Base-by-base conservation (phyloP, 2,797 vertebrate species). In the Tragopan temminckii region DNA sequence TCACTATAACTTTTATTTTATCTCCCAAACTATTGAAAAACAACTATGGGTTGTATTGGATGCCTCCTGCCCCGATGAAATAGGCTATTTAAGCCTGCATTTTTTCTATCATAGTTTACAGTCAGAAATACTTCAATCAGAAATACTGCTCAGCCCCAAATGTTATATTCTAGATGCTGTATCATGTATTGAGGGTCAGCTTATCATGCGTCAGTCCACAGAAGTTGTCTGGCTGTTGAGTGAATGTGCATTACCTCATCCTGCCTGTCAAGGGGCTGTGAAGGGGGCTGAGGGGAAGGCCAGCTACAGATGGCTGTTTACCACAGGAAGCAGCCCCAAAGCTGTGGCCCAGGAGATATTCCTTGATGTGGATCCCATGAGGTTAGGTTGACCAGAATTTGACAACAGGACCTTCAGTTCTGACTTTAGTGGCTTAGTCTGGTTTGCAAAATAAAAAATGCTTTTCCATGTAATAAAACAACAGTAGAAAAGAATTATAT, bases 401-500 rank as follows among this genome's bases (percentile, higher is more conserved):
- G 35, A n/a, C 35, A 76, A 58, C 4, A 75, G 8, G 13, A 50
- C 33, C 33, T 59, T 77, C 57, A 77, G 36, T 77, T 43, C 36
- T 61, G 33, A 25, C 25, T 72, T 57, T 9, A 83, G 48, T 83
- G 43, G 43, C 18, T 72, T 89, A 35, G 70, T 80, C 33, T 72
- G 9, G 81, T 94, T 89, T 62, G 57, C 46, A 64, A 91, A 88
- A 67, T 3, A 4, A 45, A 31, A 79, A 64, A n/a, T 21, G 4
- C 2, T n/a, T 55, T 71, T 92, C 76, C 62, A 74, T 90, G 96
- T 89, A 85, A 79, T 63, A 31, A 25, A 18, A 12, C 69, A 62
- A 31, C 48, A 4, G 11, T 35, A 72, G 25, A 82, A 82, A 85
- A 92, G 33, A 62, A 87, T 6, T 15, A 78, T 20, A 29, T 93